A percentile compares a stretch with the other conserved stretches of the same genome.
Conservation (phyloP, 1,140 invertebrate genomes). For the Heliconius himera region DNA sequence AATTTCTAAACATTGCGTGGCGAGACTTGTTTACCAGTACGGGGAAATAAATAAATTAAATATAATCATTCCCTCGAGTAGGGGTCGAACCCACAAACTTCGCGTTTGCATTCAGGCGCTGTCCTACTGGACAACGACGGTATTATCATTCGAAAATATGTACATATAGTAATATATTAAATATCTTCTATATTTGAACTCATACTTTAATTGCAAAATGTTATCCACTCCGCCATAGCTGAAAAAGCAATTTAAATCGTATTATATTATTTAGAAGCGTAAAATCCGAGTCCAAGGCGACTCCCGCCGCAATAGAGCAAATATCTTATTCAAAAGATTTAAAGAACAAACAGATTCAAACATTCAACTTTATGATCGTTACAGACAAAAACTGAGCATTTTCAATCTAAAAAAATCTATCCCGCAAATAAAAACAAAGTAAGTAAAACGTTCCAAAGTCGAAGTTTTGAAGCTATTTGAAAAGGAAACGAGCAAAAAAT, state of each 20-base stretch:
- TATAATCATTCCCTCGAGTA: no score
- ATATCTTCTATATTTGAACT: background rate
- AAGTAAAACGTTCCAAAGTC: background rate
- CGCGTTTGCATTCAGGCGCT: no score
- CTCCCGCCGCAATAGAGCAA: background rate
- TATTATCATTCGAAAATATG: no score
- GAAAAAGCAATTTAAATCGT: background rate
- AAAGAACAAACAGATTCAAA: constrained; percentile 7
- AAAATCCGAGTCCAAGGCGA: background rate
- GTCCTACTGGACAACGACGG: no score
- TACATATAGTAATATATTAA: background rate
- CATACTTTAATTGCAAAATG: background rate
- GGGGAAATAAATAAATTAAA: no score
- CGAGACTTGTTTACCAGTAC: no score
- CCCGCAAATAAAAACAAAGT: constrained; percentile 1
- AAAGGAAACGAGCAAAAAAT: background rate
- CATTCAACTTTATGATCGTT: constrained; percentile 7
- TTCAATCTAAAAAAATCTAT: constrained; percentile 3
- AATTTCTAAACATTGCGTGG: no score
- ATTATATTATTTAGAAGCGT: constrained; percentile 7
- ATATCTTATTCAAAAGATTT: constrained; percentile 11
- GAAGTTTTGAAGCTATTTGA: background rate
- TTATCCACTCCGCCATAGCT: background rate
- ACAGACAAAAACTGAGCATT: background rate
- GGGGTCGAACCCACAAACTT: no score